These are phyloP conservation scores for Lepidocyrtoides sp. DNA, from an alignment of 2,888 invertebrate genomes.

Conservation along the genomic window DNA sequence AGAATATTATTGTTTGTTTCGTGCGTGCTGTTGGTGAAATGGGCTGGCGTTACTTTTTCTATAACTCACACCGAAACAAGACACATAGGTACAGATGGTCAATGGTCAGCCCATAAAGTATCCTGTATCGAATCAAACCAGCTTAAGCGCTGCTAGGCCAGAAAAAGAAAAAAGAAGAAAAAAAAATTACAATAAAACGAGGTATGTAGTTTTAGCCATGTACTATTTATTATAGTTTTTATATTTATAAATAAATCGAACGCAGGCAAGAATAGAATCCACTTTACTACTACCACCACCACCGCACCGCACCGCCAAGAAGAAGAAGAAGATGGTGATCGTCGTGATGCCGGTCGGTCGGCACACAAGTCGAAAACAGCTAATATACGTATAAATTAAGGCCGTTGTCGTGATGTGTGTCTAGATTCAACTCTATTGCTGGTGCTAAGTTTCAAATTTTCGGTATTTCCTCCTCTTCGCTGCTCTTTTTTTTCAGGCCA, in stretches of 20 bases:
- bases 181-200: not conserved
- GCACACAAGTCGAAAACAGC: constrained; percentile 43
- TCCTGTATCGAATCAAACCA: constrained; percentile 3
- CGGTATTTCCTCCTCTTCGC: constrained; percentile 3
- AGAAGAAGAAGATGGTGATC: not conserved
- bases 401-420: constrained; percentile 17
- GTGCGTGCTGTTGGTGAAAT: not conserved
- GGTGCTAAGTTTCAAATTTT: constrained; percentile 45
- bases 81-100: constrained; percentile 41
- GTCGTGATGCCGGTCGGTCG: constrained; percentile 32
- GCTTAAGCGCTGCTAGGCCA: not conserved
- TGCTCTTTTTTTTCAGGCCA: not conserved
- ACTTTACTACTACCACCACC: not conserved
- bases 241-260: constrained; percentile 19
- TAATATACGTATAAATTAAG: constrained; percentile 25
- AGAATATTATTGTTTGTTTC: constrained; percentile 26
- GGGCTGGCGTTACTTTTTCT: constrained; percentile 53
- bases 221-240: not conserved
- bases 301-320: not conserved
- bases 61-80: constrained; percentile 61
- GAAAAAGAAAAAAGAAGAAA: not conserved
- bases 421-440: not conserved
- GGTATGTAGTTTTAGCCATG: not conserved
- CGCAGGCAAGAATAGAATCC: not conserved
- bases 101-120: constrained; percentile 39